These are phyloP conservation scores for Drosophila santomea DNA, from an alignment of 1,140 invertebrate genomes.

Conservation along the genomic window DNA sequence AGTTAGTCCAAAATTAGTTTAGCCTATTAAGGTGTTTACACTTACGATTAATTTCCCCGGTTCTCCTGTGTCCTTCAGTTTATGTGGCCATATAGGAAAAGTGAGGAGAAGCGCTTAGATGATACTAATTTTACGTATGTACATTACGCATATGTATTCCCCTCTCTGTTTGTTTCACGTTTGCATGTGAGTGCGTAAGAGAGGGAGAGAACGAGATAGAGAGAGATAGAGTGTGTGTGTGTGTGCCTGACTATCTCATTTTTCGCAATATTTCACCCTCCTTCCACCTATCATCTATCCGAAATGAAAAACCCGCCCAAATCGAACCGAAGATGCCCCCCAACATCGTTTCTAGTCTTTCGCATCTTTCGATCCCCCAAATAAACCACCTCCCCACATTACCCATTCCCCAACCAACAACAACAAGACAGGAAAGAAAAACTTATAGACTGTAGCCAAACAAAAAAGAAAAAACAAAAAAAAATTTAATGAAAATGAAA, in stretches of 20 bases:
- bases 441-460: slow-evolving; percentile 54
- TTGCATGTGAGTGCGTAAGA: slow-evolving; percentile 5
- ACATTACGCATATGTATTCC: slow-evolving; percentile 21
- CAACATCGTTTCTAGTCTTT: slow-evolving; percentile 54
- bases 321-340: slow-evolving; percentile 7
- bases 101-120: slow-evolving; percentile 8
- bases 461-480: not conserved
- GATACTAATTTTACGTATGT: slow-evolving; percentile 17
- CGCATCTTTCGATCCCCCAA: slow-evolving; percentile 21
- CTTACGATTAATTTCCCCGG: slow-evolving; percentile 26
- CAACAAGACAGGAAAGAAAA: slow-evolving; percentile 10
- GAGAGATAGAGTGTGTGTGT: slow-evolving; percentile 10
- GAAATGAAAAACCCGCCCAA: not conserved
- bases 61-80: slow-evolving; percentile 20
- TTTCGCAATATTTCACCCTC: slow-evolving; percentile 22
- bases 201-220: slow-evolving; percentile 2
- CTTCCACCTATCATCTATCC: not conserved
- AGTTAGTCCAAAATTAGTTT: slow-evolving; percentile 79
- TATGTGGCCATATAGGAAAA: slow-evolving; percentile 62
- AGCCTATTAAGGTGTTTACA: slow-evolving; percentile 47
- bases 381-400: not conserved
- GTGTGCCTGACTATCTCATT: slow-evolving; percentile 18
- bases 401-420: not conserved
- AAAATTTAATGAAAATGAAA: too few species aligned
- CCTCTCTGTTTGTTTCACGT: slow-evolving; percentile 24